A percentile compares a stretch with the other conserved stretches of the same genome.
These are phyloP conservation scores for Ridgeia piscesae DNA, from an alignment of 1,140 invertebrate species.

Conservation along the genomic window DNA sequence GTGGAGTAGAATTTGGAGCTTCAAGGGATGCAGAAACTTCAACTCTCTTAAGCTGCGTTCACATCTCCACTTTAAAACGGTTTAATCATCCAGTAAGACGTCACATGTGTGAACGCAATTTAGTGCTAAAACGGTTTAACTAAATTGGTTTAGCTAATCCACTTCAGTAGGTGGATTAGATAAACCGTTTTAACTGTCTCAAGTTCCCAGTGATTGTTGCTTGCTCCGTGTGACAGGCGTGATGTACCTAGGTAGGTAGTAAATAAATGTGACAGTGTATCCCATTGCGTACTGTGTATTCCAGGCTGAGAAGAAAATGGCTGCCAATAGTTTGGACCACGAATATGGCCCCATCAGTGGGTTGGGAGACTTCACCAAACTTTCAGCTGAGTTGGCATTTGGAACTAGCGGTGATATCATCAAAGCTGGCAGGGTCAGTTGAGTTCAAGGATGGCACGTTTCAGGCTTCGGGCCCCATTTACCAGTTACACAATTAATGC, in stretches of 20 bases:
- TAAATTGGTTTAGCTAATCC: too few species aligned
- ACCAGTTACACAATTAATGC: too few species aligned
- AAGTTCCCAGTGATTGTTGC: neutral
- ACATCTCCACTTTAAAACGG: too few species aligned
- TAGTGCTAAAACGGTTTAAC: too few species aligned
- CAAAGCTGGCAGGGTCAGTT: constrained; percentile 73
- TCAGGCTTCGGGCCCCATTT: too few species aligned
- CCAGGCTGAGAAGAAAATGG: constrained; percentile 78
- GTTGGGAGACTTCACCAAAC: constrained; percentile 61
- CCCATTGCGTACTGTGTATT: neutral
- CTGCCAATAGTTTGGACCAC: constrained; percentile 79
- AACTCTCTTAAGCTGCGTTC: too few species aligned
- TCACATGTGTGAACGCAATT: too few species aligned
- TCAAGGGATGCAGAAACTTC: too few species aligned
- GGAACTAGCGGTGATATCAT: constrained; percentile 78
- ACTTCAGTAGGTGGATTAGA: too few species aligned
- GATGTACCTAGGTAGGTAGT: neutral
- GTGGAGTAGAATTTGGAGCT: too few species aligned
- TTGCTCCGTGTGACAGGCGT: neutral
- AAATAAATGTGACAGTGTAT: neutral
- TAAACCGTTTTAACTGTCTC: too few species aligned
- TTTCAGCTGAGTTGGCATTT: constrained; percentile 83
- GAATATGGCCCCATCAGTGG: constrained; percentile 96
- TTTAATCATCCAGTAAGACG: too few species aligned
- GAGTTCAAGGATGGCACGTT: neutral